Evolutionary conservation across 1,140 invertebrate genomes (phyloP), one percentile per base, ranked within the genome.

Genomic region (Cydia amplana): DNA sequence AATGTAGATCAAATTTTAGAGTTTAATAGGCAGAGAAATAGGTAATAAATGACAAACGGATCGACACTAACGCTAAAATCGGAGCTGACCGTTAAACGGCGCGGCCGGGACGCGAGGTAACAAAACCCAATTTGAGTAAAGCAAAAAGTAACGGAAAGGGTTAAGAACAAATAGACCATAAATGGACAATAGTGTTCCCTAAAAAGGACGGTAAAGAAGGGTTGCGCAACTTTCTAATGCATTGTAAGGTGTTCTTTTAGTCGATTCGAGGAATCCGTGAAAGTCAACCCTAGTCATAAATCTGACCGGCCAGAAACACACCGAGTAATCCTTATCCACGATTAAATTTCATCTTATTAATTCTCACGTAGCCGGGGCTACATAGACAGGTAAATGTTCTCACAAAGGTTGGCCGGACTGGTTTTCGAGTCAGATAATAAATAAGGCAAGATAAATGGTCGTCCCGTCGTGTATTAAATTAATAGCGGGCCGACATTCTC

Each of bases 171-270:
- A 87, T 77, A 82, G 82, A 80, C 79, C 79, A 80, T 77, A 76
- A 83, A 79, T 74, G 82, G 75, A 90, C 88, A 90, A 91, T 87
- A 82, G 81, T 79, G 76, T 81, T 78, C 79, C 87, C 84, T 86
- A 85, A 84, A 88, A 85, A 85, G 79, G 75, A 83, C 77, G 80
- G 85, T 80, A 89, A 91, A 89, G 76, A 88, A 92, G 90, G 89
- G 88, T 92, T 92, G 89, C 86, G 84, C 87, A 92, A 92, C 91
- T 92, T 92, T 92, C 91, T 90, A 92, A 89, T 88, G 79, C 90
- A 85, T 91, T 91, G 89, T 91, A 83, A 89, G 85, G 85, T 87
- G 82, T 82, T 84, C 75, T 88, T 85, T 87, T 79, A 83, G 75
- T 78, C 74, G 78, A 74, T 91, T 92, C 89, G 87, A 49, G 79